phyloP scores from a whole-genome alignment of 30 jellyfish, hydroid and myxozoan genomes.

The Chrysaora quinquecirrha region DNA sequence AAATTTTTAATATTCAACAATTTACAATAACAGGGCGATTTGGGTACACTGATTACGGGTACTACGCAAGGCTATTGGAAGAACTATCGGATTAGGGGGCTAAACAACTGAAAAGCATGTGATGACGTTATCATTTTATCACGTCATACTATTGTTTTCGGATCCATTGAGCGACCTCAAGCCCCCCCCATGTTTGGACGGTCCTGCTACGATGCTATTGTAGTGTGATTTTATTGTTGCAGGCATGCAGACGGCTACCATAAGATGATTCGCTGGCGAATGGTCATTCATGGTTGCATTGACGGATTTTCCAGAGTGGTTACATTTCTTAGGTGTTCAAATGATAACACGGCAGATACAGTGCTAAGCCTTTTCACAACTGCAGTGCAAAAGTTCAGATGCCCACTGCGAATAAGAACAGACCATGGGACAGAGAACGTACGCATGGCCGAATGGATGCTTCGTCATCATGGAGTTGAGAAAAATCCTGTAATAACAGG shows the following conservation, averaged over 20 bases:
- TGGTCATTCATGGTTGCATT: slow-evolving; percentile 35
- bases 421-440: slow-evolving; percentile 46
- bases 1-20: too few species aligned
- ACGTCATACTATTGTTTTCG: too few species aligned
- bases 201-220: too few species aligned
- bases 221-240: too few species aligned
- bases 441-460: slow-evolving; percentile 28
- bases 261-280: slow-evolving; percentile 51
- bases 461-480: slow-evolving; percentile 13
- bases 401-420: slow-evolving; percentile 9
- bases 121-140: too few species aligned
- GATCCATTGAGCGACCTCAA: too few species aligned
- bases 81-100: too few species aligned
- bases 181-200: too few species aligned
- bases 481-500: slow-evolving; percentile 52
- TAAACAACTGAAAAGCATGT: too few species aligned
- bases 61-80: too few species aligned
- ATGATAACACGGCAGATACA: slow-evolving; percentile 23
- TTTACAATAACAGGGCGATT: not conserved
- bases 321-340: slow-evolving; percentile 15
- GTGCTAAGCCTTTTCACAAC: slow-evolving; percentile 15
- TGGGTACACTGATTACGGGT: not conserved
- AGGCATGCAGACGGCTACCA: slow-evolving; percentile 57
- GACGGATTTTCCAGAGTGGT: slow-evolving; percentile 27
- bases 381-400: slow-evolving; percentile 13